Percentiles rank a stretch among this genome's conserved stretches.
phyloP scores from a whole-genome alignment of 2,113 vertebrate genomes.

The Elaphurus davidianus region DNA sequence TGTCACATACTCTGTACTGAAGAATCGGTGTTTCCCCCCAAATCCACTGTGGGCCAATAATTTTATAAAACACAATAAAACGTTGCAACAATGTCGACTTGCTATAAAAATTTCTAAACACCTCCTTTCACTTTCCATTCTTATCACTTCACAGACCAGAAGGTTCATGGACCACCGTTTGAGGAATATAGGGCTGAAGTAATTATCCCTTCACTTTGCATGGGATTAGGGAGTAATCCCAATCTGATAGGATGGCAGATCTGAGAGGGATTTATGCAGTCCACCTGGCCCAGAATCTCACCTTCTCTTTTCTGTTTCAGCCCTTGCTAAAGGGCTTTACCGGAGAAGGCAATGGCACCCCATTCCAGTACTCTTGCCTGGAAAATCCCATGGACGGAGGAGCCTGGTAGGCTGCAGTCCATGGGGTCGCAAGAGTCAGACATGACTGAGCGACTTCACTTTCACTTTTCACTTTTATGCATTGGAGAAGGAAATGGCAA shows the following conservation, averaged over 20 bases:
- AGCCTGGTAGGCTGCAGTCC: too few species aligned
- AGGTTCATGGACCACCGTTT: neutral
- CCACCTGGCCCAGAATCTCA: neutral
- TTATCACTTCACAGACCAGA: neutral
- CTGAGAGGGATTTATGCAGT: neutral
- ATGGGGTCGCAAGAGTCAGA: too few species aligned
- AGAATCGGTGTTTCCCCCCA: neutral
- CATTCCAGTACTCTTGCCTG: too few species aligned
- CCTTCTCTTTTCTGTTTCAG: neutral
- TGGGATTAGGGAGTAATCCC: neutral
- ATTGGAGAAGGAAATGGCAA: too few species aligned
- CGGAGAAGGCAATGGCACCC: too few species aligned
- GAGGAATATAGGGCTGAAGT: neutral
- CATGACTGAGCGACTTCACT: too few species aligned
- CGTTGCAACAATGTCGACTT: neutral
- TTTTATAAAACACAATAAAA: conserved; percentile 21
- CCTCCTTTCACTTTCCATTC: neutral
- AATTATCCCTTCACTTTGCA: neutral
- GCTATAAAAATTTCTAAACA: neutral
- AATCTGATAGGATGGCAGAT: neutral
- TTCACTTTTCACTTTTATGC: too few species aligned
- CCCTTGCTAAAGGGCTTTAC: neutral
- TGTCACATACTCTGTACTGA: neutral
- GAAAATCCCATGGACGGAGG: too few species aligned
- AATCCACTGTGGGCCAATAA: neutral